phyloP scores from a whole-genome alignment of 2,888 invertebrate species.

The Ischnura elegans region DNA sequence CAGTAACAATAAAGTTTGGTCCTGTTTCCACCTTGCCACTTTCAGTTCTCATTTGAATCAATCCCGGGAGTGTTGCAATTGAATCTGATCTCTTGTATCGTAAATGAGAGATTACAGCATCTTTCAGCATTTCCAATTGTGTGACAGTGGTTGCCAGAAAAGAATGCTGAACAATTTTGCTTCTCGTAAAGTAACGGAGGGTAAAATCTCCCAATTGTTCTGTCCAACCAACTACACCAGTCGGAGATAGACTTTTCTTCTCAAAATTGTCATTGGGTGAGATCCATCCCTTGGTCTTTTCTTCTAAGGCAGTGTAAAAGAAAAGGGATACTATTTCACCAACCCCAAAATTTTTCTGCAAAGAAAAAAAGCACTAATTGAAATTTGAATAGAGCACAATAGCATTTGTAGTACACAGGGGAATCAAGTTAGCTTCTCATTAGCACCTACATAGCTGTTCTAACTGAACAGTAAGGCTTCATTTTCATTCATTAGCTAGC shows the following conservation, averaged over 20 bases:
- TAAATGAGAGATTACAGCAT: conserved; percentile 86
- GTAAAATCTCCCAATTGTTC: conserved; percentile 89
- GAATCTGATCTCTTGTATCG: conserved; percentile 77
- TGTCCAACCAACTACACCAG: conserved; percentile 87
- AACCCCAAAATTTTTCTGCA: conserved; percentile 68
- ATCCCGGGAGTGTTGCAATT: conserved; percentile 69
- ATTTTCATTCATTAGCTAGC: too few species aligned
- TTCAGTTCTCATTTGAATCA: conserved; percentile 55
- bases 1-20: conserved; percentile 83
- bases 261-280: conserved; percentile 77
- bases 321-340: conserved; percentile 84
- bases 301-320: conserved; percentile 92
- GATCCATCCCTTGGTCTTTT: conserved; percentile 81
- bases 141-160: conserved; percentile 86
- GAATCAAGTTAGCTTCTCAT: too few species aligned
- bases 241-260: conserved; percentile 80
- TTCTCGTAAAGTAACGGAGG: conserved; percentile 80
- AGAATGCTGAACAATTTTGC: conserved; percentile 85
- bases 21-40: conserved; percentile 72
- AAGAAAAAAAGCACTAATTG: conserved; percentile 53
- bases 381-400: not conserved
- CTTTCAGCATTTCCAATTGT: conserved; percentile 86
- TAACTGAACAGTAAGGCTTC: too few species aligned
- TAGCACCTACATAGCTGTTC: too few species aligned
- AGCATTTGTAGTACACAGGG: too few species aligned